Evolutionary conservation across 2,797 vertebrate species (phyloP).

Genomic region (Myotis vivesi): DNA sequence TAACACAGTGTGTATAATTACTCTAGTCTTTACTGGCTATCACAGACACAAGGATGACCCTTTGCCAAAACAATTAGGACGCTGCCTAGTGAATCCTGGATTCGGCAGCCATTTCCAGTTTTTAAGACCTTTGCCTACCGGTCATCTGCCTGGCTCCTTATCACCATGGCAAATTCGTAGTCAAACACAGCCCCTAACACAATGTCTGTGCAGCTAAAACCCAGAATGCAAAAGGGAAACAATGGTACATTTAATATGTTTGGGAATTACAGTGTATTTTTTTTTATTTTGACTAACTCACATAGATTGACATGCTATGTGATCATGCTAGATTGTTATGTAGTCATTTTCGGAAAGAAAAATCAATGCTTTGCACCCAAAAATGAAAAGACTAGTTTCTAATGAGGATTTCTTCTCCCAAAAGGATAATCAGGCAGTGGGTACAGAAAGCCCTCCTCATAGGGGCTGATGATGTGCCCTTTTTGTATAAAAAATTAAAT

Average conservation of each 20-base stretch:
- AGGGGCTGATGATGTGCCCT: neutral
- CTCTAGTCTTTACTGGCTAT: neutral
- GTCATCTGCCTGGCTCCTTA: neutral
- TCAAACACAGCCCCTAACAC: neutral
- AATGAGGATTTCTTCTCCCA: neutral
- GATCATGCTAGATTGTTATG: neutral
- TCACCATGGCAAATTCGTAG: neutral
- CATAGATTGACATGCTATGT: no score
- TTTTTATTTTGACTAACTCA: neutral
- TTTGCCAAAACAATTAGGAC: slow-evolving; percentile 1
- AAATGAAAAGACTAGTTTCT: neutral
- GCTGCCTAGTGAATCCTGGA: neutral
- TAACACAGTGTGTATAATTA: slow-evolving; percentile 16
- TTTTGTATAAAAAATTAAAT: slow-evolving; percentile 33
- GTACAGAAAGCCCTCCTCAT: neutral
- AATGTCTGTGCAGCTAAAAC: neutral
- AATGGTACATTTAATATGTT: neutral
- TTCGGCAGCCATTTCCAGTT: neutral
- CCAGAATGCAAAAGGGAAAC: neutral
- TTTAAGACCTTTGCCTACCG: neutral
- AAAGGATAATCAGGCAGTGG: neutral
- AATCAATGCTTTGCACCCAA: neutral
- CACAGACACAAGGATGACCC: neutral
- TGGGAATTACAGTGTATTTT: slow-evolving; percentile 7
- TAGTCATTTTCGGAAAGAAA: neutral